Evolutionary conservation across 2,113 vertebrate species (phyloP).

Genomic region (Rana temporaria): DNA sequence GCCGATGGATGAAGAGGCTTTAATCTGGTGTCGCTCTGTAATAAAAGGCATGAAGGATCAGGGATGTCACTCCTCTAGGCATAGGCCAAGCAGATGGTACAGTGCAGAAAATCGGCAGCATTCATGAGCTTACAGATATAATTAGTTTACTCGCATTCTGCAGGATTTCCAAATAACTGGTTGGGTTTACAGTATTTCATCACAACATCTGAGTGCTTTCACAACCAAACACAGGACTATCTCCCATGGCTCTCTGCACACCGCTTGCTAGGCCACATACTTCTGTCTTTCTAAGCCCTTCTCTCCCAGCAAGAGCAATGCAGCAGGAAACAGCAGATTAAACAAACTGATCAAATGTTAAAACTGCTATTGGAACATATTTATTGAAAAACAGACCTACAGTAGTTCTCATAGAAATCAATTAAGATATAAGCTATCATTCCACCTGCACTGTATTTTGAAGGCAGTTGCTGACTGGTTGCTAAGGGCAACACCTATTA

Average conservation of each 20-base stretch:
- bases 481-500: too few relatives aligned
- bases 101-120: conserved; percentile 45
- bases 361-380: too few relatives aligned
- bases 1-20: conserved; percentile 41
- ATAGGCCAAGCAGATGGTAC: conserved; percentile 49
- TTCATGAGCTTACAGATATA: conserved; percentile 34
- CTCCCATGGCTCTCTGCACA: not conserved
- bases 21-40: conserved; percentile 46
- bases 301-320: conserved; percentile 16
- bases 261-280: conserved; percentile 4
- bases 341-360: too few relatives aligned
- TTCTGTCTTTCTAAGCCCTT: conserved; percentile 25
- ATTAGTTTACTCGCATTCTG: conserved; percentile 53
- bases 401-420: too few relatives aligned
- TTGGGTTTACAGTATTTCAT: conserved; percentile 36
- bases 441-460: too few relatives aligned
- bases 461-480: too few relatives aligned
- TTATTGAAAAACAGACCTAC: too few relatives aligned
- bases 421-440: too few relatives aligned
- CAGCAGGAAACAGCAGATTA: conserved; percentile 23
- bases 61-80: conserved; percentile 36
- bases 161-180: conserved; percentile 31
- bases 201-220: conserved; percentile 23
- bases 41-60: conserved; percentile 51
- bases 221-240: conserved; percentile 15